Evolutionary conservation across 2,888 invertebrate genomes (phyloP), one percentile per base, ranked within the genome.

Genomic region (Oscheius sp.): DNA sequence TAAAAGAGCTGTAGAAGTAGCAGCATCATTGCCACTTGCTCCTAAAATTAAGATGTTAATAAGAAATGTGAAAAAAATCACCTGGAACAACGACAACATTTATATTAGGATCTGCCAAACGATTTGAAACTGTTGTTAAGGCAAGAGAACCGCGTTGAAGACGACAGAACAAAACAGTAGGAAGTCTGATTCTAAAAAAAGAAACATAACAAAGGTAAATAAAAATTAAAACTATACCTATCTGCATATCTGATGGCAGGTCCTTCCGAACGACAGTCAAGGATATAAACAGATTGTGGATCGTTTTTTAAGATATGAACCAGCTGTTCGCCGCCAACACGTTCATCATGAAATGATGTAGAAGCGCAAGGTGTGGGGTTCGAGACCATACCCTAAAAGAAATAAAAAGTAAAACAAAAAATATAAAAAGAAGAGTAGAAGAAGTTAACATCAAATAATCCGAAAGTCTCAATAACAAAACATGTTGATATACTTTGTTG

Each of bases 161-260:
- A 44, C 82, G 77, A 14, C 82, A 79, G 49, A 73, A 70, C 22
- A 82, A 71, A 91, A 91, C 83, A 92, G 93, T 38, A 92, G 93
- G 79, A 90, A 92, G 81, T 89, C 93, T 75, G 92, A 93, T 49
- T 41, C 77, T 78, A 47, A 47, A 62, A 49, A 8, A 59, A 41
- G 14, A 5, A 51, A 8, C 24, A n/a, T n/a, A n/a, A n/a, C 24
- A 4, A 22, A 64, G 14, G 36, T 36, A 36, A 36, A 41, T 41
- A 3, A n/a, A n/a, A n/a, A 54, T 49, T 14, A n/a, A n/a, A n/a
- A n/a, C n/a, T n/a, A n/a, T n/a, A 74, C 75, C 75, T 67, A 36
- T 69, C 72, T 9, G 76, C 74, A n/a, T 33, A 22, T 41, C 72
- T 76, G n/a, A 76, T 41, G 20, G 76, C 59, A 44, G 67, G 67